Conservation (phyloP, 37 sponge, comb jelly and placozoan genomes). For the Aplysina aerophoba region DNA sequence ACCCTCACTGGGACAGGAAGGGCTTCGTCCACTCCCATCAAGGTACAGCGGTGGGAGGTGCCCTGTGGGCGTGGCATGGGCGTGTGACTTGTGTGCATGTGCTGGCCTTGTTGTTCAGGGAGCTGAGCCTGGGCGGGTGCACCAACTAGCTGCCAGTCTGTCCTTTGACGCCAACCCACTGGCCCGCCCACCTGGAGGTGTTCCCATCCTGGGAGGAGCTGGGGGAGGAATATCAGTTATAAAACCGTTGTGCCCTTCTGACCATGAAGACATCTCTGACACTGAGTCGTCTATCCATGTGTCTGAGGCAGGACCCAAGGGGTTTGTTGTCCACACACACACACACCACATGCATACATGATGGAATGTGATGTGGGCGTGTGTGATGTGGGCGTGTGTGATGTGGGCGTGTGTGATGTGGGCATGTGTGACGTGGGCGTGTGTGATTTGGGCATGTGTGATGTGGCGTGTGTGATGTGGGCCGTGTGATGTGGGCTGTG, state of each 20-base stretch:
- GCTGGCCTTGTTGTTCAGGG: neutral
- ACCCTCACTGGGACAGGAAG: slow-evolving; percentile 29
- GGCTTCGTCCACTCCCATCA: slow-evolving; percentile 65
- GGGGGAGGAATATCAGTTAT: slow-evolving; percentile 19
- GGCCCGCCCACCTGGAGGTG: slow-evolving; percentile 52
- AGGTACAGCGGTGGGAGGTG: slow-evolving; percentile 46
- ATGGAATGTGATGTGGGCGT: no score
- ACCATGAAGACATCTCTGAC: slow-evolving; percentile 9
- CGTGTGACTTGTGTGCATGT: no score
- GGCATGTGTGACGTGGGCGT: no score
- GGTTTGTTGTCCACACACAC: neutral
- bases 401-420: no score
- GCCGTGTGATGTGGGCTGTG: no score
- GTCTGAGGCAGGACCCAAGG: neutral
- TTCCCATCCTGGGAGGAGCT: slow-evolving; percentile 22
- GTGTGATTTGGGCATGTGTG: no score
- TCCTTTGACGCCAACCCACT: slow-evolving; percentile 33
- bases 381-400: no score
- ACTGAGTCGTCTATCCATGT: slow-evolving; percentile 19
- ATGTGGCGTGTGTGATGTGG: no score
- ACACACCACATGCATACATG: no score
- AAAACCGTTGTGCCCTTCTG: neutral
- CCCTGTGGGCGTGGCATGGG: no score
- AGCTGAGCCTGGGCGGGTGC: neutral
- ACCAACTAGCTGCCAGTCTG: slow-evolving; percentile 27